phyloP scores from a whole-genome alignment of 1,140 invertebrate genomes.

The Drosophila arawakana region DNA sequence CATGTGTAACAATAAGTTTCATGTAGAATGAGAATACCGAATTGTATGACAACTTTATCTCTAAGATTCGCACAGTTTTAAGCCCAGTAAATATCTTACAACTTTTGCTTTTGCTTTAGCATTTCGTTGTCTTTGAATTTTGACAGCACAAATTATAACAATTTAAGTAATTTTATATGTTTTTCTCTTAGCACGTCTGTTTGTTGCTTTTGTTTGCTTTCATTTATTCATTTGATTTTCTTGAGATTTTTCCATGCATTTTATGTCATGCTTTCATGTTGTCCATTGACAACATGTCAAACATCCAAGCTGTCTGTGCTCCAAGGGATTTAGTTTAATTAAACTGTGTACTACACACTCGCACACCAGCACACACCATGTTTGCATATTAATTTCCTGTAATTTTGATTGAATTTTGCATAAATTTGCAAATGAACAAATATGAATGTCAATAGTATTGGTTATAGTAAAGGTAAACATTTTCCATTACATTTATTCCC shows the following conservation, averaged over 20 bases:
- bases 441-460: conserved; percentile 15
- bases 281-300: conserved; percentile 68
- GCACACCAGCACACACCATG: conserved; percentile 23
- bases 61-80: conserved; percentile 29
- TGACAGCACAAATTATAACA: conserved; percentile 44
- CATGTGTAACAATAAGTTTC: conserved; percentile 49
- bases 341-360: conserved; percentile 39
- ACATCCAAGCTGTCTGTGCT: conserved; percentile 39
- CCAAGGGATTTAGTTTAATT: conserved; percentile 68
- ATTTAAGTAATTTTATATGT: conserved; percentile 78
- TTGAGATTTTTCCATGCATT: conserved; percentile 47
- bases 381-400: conserved; percentile 71
- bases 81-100: conserved; percentile 18
- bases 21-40: background rate
- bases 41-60: conserved; percentile 70
- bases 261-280: conserved; percentile 21
- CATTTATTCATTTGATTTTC: conserved; percentile 54
- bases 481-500: conserved; percentile 1
- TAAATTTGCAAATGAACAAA: conserved; percentile 37
- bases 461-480: background rate
- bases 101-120: conserved; percentile 13
- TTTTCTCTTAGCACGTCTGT: conserved; percentile 5
- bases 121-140: conserved; percentile 47
- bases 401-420: conserved; percentile 55
- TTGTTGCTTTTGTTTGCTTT: conserved; percentile 41